Evolutionary conservation across 2,113 vertebrate genomes (phyloP).

Genomic region (Larimichthys polyactis): DNA sequence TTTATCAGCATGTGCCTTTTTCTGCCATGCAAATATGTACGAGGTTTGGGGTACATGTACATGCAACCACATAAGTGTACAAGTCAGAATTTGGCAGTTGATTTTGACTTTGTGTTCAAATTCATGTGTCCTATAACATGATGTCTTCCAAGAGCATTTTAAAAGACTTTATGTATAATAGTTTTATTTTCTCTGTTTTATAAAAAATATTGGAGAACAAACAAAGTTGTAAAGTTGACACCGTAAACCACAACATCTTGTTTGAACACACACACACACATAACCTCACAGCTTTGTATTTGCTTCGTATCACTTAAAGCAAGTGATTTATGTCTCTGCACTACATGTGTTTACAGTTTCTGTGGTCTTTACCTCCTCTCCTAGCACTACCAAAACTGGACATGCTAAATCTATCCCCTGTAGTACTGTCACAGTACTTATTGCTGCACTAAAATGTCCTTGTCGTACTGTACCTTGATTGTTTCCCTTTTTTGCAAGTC

Average conservation of each 20-base stretch:
- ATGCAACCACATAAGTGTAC: background rate
- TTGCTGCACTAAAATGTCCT: no score
- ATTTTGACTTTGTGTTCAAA: background rate
- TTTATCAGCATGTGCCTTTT: constrained; percentile 51
- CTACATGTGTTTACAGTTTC: background rate
- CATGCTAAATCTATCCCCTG: no score
- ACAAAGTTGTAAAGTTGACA: background rate
- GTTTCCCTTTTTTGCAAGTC: no score
- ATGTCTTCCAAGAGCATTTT: background rate
- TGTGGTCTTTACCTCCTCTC: background rate
- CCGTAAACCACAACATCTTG: background rate
- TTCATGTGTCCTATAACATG: background rate
- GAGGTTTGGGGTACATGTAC: background rate
- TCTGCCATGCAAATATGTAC: constrained; percentile 65
- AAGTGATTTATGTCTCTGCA: background rate
- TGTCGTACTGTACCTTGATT: no score
- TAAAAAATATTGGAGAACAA: background rate
- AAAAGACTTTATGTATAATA: background rate
- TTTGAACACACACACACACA: background rate
- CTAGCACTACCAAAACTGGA: no score
- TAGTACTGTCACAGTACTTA: no score
- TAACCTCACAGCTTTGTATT: background rate
- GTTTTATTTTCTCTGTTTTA: background rate
- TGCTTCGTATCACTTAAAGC: background rate
- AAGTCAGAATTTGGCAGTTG: background rate